Evolutionary conservation across 2,888 invertebrate species (phyloP).

Genomic region (Tromatobia lineatoria): DNA sequence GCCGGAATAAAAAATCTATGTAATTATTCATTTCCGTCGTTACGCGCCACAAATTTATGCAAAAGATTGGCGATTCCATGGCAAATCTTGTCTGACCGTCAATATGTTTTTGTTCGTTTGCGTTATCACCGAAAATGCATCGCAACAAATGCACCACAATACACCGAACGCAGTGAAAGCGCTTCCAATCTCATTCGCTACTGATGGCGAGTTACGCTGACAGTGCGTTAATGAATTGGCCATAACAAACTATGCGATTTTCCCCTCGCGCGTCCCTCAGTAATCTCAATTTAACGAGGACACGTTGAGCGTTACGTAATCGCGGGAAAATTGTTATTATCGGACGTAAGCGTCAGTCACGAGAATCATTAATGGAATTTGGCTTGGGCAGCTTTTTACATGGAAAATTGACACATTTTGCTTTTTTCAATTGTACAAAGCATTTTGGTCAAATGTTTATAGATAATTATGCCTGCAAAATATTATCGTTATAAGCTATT

Average conservation of each 20-base stretch:
- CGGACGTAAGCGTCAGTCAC: neutral
- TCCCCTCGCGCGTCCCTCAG: neutral
- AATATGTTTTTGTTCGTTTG: neutral
- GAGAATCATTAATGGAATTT: neutral
- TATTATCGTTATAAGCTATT: too few relatives aligned
- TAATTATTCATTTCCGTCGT: neutral
- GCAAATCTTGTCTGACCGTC: neutral
- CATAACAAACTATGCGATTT: conserved; percentile 24
- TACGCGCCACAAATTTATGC: neutral
- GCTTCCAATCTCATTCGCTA: conserved; percentile 14
- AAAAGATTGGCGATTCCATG: neutral
- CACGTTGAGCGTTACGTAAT: conserved; percentile 50
- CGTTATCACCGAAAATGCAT: neutral
- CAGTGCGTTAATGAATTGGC: conserved; percentile 33
- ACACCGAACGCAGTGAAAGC: conserved; percentile 16
- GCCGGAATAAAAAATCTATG: neutral
- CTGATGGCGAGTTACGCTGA: neutral
- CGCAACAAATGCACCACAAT: neutral
- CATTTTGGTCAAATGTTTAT: too few relatives aligned
- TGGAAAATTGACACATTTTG: too few relatives aligned
- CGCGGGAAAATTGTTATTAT: conserved; percentile 44
- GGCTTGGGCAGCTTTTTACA: too few relatives aligned
- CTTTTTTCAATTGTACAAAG: too few relatives aligned
- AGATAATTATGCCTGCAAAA: too few relatives aligned
- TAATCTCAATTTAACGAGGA: conserved; percentile 44